A percentile compares a stretch with the other conserved stretches of the same genome.
Conservation (phyloP, 2,797 vertebrate genomes). For the Hipposideros larvatus region DNA sequence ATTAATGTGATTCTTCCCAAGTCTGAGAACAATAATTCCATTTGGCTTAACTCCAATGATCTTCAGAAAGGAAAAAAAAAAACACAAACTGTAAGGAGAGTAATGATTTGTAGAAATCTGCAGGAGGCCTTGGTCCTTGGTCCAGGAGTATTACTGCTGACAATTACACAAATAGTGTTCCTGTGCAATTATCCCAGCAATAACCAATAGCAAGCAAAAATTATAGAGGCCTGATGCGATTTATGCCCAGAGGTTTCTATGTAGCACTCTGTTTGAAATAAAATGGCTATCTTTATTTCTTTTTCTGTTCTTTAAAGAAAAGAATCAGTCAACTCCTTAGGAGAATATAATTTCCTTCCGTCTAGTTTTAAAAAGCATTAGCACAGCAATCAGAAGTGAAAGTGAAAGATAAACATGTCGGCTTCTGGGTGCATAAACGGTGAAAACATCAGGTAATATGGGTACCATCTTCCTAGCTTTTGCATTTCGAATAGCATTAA, state of each 20-base stretch:
- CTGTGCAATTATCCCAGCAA: slow-evolving; percentile 87
- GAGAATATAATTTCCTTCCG: slow-evolving; percentile 86
- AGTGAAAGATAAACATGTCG: slow-evolving; percentile 85
- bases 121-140: slow-evolving; percentile 82
- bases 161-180: slow-evolving; percentile 85
- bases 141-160: slow-evolving; percentile 81
- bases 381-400: slow-evolving; percentile 85
- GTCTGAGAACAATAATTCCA: slow-evolving; percentile 71
- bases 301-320: slow-evolving; percentile 83
- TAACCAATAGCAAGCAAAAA: slow-evolving; percentile 85
- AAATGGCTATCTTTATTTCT: slow-evolving; percentile 83
- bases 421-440: slow-evolving; percentile 74
- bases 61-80: slow-evolving; percentile 63
- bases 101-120: slow-evolving; percentile 82
- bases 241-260: slow-evolving; percentile 82
- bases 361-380: slow-evolving; percentile 87
- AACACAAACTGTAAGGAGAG: slow-evolving; percentile 72
- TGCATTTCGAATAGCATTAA: slow-evolving; percentile 83
- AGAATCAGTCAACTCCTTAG: slow-evolving; percentile 79
- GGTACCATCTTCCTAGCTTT: slow-evolving; percentile 72
- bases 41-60: slow-evolving; percentile 78
- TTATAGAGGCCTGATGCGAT: slow-evolving; percentile 82
- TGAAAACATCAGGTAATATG: slow-evolving; percentile 79
- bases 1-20: slow-evolving; percentile 80
- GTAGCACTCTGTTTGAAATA: slow-evolving; percentile 83